phyloP scores from a whole-genome alignment of 2,888 invertebrate species.

The Petrophora chlorosata region DNA sequence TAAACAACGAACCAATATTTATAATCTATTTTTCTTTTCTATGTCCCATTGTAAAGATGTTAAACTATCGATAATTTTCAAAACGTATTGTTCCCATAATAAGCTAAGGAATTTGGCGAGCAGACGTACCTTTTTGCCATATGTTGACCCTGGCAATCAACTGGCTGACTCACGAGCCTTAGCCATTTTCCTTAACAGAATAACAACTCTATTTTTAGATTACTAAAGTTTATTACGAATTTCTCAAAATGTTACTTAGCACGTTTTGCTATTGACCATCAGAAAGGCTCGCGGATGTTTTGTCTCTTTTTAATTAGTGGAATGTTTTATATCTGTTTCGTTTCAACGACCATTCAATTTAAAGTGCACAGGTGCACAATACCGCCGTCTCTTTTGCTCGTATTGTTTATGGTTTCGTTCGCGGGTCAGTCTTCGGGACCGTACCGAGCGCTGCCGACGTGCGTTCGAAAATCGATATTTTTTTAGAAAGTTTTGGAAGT shows the following conservation, averaged over 20 bases:
- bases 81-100: constrained; percentile 30
- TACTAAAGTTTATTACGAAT: constrained; percentile 35
- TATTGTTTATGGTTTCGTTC: constrained; percentile 46
- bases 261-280: constrained; percentile 34
- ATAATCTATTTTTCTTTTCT: no score
- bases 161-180: constrained; percentile 44
- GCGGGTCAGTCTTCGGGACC: constrained; percentile 64
- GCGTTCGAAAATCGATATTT: constrained; percentile 32
- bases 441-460: constrained; percentile 53
- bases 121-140: constrained; percentile 70
- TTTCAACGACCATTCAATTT: constrained; percentile 69
- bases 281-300: constrained; percentile 44
- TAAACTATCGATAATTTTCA: constrained; percentile 30
- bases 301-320: constrained; percentile 63
- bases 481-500: constrained; percentile 55
- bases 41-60: no score
- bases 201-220: constrained; percentile 29
- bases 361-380: constrained; percentile 78
- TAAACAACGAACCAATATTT: no score
- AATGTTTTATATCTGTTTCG: constrained; percentile 73
- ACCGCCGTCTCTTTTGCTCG: constrained; percentile 64
- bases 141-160: constrained; percentile 80
- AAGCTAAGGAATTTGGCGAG: constrained; percentile 35
- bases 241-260: constrained; percentile 39
- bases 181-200: constrained; percentile 31